Percentiles rank a stretch among this genome's conserved stretches.
Conservation (phyloP, 2,113 vertebrate species). For the Microcebus tavaratra region DNA sequence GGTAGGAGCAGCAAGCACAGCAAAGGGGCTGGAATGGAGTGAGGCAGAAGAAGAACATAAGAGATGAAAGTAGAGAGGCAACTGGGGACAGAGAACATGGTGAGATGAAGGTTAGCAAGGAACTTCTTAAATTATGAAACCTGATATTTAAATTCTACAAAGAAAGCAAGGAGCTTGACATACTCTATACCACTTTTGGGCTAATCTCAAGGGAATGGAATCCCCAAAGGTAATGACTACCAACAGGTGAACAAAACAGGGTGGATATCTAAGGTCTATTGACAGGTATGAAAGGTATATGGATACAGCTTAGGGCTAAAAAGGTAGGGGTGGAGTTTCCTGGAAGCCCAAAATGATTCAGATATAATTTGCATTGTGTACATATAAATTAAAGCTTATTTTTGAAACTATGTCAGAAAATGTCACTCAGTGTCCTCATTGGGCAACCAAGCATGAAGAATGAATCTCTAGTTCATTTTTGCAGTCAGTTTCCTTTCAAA, state of each 20-base stretch:
- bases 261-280: background rate
- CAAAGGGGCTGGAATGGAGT: background rate
- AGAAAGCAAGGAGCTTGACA: background rate
- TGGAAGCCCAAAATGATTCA: background rate
- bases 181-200: background rate
- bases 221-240: background rate
- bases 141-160: background rate
- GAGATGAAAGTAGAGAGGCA: background rate
- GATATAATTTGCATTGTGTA: background rate
- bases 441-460: conserved; percentile 25
- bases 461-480: background rate
- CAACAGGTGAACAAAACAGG: background rate
- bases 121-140: background rate
- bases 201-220: background rate
- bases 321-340: background rate
- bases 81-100: background rate
- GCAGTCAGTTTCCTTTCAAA: background rate
- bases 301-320: background rate
- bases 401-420: conserved; percentile 27
- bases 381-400: background rate
- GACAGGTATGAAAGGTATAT: background rate
- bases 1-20: background rate
- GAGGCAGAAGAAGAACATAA: background rate
- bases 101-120: background rate
- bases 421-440: background rate